Evolutionary conservation across 2,797 vertebrate genomes (phyloP), one percentile per base, ranked within the genome.

Genomic region (Chelidonichthys spinosus): DNA sequence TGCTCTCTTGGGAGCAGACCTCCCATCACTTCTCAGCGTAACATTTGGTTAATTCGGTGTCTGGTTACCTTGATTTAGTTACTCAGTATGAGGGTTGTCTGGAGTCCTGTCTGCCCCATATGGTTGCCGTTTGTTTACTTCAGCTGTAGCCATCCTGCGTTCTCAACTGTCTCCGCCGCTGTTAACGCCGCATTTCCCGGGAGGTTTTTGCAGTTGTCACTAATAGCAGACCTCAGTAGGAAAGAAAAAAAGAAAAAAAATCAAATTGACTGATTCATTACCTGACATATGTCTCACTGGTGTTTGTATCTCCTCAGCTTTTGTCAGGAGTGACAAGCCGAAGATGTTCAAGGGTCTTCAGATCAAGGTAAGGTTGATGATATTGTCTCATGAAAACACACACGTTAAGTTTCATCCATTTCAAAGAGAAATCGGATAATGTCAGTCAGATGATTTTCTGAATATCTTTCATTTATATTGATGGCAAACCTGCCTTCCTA

Each of bases 261-360:
- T 35, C 63, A 61, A 63, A 79, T 53, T 71, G 43, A 66, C 54
- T 42, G 35, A 69, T 77, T 67, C 17, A 32, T 72, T 56, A 35
- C 17, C 40, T 2, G 18, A 78, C 74, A 52, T 63, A 67, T 76
- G 68, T 80, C 49, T 80, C 55, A 54, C 40, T 9, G 6, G 0
- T 50, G 25, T 69, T 79, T 15, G 61, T 55, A 42, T 84, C 75
- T 87, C 78, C 60, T 7, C 85, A 99, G 98, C 98, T 97, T 99
- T 99, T 82, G 98, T 99, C 95, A 97, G 96, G 95, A 96, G 98
- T 40, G 97, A 99, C 79, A 99, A 98, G 94, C 98, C 98, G 13
- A 99, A 98, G 90, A 96, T 97, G 89, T 99, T 99, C 94, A 97
- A 95, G 93, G 98, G 98, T 92, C 96, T 99, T 83, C 97, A 99